phyloP scores from a whole-genome alignment of 2,888 invertebrate genomes.

The Andrena praecox region DNA sequence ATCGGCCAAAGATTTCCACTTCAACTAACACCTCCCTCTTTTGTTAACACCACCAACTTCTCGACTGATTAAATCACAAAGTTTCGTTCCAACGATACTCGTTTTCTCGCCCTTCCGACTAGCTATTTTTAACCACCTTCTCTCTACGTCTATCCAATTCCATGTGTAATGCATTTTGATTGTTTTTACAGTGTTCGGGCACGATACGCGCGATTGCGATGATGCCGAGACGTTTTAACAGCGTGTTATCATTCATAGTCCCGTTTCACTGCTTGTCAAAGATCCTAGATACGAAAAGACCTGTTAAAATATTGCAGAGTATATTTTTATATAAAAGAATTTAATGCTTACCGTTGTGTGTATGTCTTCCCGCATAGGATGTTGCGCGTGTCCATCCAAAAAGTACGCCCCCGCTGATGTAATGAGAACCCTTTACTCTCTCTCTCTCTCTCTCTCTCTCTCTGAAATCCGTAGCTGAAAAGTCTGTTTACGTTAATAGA shows the following conservation, averaged over 20 bases:
- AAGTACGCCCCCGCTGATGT: slow-evolving; percentile 10
- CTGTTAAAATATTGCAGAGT: slow-evolving; percentile 70
- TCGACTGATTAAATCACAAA: slow-evolving; percentile 1
- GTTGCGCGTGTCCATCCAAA: slow-evolving; percentile 26
- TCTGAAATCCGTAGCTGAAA: slow-evolving; percentile 39
- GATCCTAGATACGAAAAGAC: slow-evolving; percentile 56
- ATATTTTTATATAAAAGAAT: slow-evolving; percentile 72
- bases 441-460: slow-evolving; percentile 24
- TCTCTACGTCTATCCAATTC: slow-evolving; percentile 10
- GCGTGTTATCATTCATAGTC: slow-evolving; percentile 49
- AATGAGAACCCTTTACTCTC: slow-evolving; percentile 38
- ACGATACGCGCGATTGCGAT: slow-evolving; percentile 93
- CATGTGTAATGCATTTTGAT: slow-evolving; percentile 41
- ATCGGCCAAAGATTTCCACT: slow-evolving; percentile 10
- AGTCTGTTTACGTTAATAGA: slow-evolving; percentile 15
- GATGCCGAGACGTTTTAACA: slow-evolving; percentile 93
- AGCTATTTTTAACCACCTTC: slow-evolving; percentile 9
- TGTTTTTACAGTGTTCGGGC: slow-evolving; percentile 92
- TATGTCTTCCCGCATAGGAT: slow-evolving; percentile 65
- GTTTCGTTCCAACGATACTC: background rate
- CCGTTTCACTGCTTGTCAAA: slow-evolving; percentile 61
- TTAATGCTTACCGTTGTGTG: slow-evolving; percentile 48
- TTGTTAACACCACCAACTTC: background rate
- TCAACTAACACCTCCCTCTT: slow-evolving; percentile 19
- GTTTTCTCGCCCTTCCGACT: background rate